phyloP scores from a whole-genome alignment of 2,888 invertebrate species.

The Platerodrilus igneus region DNA sequence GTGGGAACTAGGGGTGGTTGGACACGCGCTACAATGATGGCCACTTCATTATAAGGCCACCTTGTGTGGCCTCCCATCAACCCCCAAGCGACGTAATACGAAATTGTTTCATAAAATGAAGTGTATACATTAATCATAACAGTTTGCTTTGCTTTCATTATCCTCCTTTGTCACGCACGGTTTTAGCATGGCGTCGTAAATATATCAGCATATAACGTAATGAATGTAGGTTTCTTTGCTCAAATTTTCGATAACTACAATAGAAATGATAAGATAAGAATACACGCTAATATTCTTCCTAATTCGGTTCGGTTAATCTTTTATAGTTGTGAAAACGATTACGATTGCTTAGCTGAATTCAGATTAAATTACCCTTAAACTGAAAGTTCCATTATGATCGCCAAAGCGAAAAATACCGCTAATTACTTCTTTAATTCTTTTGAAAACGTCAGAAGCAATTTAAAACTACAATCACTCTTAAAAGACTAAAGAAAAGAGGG shows the following conservation, averaged over 20 bases:
- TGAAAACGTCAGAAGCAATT: constrained; percentile 38
- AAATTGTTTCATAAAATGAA: constrained; percentile 15
- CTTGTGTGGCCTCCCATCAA: constrained; percentile 10
- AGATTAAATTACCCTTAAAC: constrained; percentile 42
- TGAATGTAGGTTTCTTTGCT: too few species aligned
- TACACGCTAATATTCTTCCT: constrained; percentile 9
- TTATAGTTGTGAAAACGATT: neutral
- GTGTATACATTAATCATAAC: constrained; percentile 18
- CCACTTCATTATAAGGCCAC: constrained; percentile 21
- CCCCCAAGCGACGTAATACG: constrained; percentile 11
- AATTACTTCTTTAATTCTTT: constrained; percentile 44
- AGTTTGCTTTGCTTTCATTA: constrained; percentile 11
- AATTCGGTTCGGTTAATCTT: neutral
- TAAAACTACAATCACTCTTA: constrained; percentile 31
- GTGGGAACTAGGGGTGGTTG: constrained; percentile 17
- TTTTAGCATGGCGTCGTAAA: constrained; percentile 10
- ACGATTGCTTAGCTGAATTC: constrained; percentile 17
- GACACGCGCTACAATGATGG: constrained; percentile 28
- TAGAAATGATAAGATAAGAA: constrained; percentile 29
- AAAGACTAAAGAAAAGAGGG: too few species aligned
- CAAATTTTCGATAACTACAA: constrained; percentile 22
- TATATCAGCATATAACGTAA: constrained; percentile 13
- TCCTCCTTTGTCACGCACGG: constrained; percentile 13
- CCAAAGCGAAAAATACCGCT: constrained; percentile 39
- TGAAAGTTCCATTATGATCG: constrained; percentile 41